Evolutionary conservation across 2,888 invertebrate genomes (phyloP).

Genomic region (Ctenicera cuprea): DNA sequence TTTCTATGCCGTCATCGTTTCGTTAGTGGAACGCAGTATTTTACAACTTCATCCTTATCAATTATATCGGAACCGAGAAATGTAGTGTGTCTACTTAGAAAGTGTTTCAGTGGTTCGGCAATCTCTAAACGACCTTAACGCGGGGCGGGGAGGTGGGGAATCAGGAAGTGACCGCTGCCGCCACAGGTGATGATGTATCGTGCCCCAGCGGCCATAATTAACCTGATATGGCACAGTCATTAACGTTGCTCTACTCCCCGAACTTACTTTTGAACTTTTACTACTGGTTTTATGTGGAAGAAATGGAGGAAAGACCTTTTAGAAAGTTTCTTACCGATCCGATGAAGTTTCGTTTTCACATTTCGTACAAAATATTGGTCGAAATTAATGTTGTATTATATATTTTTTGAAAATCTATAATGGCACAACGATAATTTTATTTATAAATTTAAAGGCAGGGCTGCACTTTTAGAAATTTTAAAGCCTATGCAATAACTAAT

Average conservation of each 20-base stretch:
- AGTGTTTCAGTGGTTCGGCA: slow-evolving; percentile 57
- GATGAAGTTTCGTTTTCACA: slow-evolving; percentile 38
- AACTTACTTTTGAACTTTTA: slow-evolving; percentile 48
- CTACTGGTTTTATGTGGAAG: slow-evolving; percentile 38
- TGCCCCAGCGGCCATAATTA: slow-evolving; percentile 62
- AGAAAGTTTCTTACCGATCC: slow-evolving; percentile 37
- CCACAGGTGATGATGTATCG: slow-evolving; percentile 63
- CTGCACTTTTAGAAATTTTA: too few relatives aligned
- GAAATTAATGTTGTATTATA: background rate
- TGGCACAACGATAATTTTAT: too few relatives aligned
- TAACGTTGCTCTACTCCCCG: slow-evolving; percentile 54
- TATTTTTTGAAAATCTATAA: background rate
- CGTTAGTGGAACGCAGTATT: background rate
- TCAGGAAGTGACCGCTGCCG: slow-evolving; percentile 59
- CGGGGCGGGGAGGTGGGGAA: slow-evolving; percentile 56
- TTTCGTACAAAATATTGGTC: slow-evolving; percentile 31
- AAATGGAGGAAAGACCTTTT: slow-evolving; percentile 42
- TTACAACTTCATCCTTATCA: slow-evolving; percentile 11
- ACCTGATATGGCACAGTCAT: slow-evolving; percentile 61
- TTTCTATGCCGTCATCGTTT: background rate
- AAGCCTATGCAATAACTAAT: too few relatives aligned
- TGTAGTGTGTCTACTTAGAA: slow-evolving; percentile 35
- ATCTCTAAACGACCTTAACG: slow-evolving; percentile 55
- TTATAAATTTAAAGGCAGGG: too few relatives aligned
- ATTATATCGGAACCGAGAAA: slow-evolving; percentile 16